Evolutionary conservation across 2,888 invertebrate species (phyloP), one percentile per base, ranked within the genome.

Genomic region (Disparrhopalites patrizii): DNA sequence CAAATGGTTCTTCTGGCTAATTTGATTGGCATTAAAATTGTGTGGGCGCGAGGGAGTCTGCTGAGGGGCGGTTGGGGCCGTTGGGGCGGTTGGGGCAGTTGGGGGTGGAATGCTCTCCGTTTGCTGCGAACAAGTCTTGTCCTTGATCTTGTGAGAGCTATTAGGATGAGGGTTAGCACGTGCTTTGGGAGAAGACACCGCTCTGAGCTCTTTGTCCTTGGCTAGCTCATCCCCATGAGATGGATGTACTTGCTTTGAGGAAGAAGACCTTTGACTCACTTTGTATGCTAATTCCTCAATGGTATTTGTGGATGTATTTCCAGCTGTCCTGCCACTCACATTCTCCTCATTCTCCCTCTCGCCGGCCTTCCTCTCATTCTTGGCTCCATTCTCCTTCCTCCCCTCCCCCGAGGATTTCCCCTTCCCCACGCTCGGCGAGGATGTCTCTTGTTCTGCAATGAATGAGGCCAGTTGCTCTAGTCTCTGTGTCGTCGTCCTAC

Each of bases 381-480:
- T 43, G n/a, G 43, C 15, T 43, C 43, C 20, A 43, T 15, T 43
- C 43, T 43, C n/a, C 43, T 43, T 43, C 15, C 43, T 43, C 43
- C 15, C n/a, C 43, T 43, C 43, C 15, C 8, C n/a, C 4, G 43
- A 15, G 15, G 43, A 15, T 43, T 43, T 43, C 15, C 5, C 43
- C 43, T 43, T 43, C n/a, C n/a, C n/a, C 5, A 20, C n/a, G 43
- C 43, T 15, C 20, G 43, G 5, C 15, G 43, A 43, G 15, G 43
- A 43, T 43, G 43, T 43, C 43, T 43, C 43, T 43, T 43, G 43
- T 43, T 43, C n/a, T 43, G 43, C 5, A 43, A 43, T 43, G 43
- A 43, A 43, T 43, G 43, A 43, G 15, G 43, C 52, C 10, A 27
- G 52, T 28, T 65, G 51, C 51, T 58, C 33, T 51, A 31, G 40